Conservation (phyloP, 2,113 vertebrate genomes). For the Fukomys damarensis region DNA sequence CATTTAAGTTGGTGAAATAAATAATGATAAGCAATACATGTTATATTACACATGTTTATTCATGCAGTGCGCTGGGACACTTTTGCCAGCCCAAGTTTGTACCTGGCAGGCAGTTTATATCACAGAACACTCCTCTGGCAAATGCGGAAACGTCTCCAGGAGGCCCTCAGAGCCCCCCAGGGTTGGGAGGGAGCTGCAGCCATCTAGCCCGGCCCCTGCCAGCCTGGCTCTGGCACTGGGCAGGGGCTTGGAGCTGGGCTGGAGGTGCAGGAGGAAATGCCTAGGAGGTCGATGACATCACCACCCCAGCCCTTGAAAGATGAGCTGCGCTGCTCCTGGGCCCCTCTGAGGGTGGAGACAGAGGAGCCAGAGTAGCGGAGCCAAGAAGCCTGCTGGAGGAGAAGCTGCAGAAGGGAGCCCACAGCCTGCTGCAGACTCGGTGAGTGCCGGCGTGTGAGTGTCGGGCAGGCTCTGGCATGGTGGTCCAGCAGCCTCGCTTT, state of each 20-base stretch:
- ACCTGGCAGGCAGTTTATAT: neutral
- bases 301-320: slow-evolving; percentile 81
- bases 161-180: fast-evolving
- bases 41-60: neutral
- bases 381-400: neutral
- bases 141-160: neutral
- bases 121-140: neutral
- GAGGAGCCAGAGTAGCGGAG: slow-evolving; percentile 24
- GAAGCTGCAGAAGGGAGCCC: neutral
- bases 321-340: slow-evolving; percentile 57
- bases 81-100: fast-evolving
- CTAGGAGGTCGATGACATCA: slow-evolving; percentile 74
- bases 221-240: neutral
- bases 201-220: neutral
- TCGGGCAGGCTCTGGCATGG: fast-evolving
- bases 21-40: fast-evolving
- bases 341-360: neutral
- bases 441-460: slow-evolving; percentile 49
- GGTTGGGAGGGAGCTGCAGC: fast-evolving
- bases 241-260: neutral
- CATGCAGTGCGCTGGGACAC: neutral
- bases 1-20: neutral
- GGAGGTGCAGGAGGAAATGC: slow-evolving; percentile 71
- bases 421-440: neutral
- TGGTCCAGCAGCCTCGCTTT: fast-evolving